Evolutionary conservation across 2,797 vertebrate genomes (phyloP), one percentile per base, ranked within the genome.

Genomic region (Atherinosoma microstoma): DNA sequence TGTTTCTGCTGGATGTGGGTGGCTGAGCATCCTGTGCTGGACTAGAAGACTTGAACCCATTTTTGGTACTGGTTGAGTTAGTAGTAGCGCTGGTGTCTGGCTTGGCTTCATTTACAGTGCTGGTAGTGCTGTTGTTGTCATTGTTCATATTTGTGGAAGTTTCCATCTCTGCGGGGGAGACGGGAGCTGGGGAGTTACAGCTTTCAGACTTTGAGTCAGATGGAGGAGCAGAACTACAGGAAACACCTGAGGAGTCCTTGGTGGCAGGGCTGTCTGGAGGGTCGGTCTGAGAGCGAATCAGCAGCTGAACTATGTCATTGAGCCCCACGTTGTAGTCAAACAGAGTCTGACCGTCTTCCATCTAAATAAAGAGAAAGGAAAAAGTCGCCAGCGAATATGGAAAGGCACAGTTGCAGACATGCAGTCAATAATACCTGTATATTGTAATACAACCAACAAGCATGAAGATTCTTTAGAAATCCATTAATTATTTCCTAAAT

Each of bases 271-370:
- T 84, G 73, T 96, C 93, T 34, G 96, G 91, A 83, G 95, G 87
- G 90, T 98, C 96, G 20, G 95, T 93, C 73, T 97, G 96, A 47
- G 97, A 96, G 76, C 98, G 98, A 84, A 98, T 97, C 82, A 99
- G 94, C 85, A 99, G 96, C 92, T 99, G 98, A 89, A 99, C 95
- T 83, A 99, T 99, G 93, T 99, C 98, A 76, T 99, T 99, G 80
- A 99, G 96, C 84, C 98, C 98, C 81, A 99, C 98, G 70, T 98
- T 97, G 90, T 99, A 99, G 93, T 99, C 98, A 91, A 99, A 99
- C 78, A 99, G 95, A 27, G 97, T 99, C 87, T 99, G 98, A 82
- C 98, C 98, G 94, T 99, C 97, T 95, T 99, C 98, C 95, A 99
- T 96, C 98, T 99, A 76, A 74, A 85, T 42, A 65, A 64, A 82